Base-by-base conservation (phyloP, 2,888 invertebrate genomes). In the Catocala fraxini region DNA sequence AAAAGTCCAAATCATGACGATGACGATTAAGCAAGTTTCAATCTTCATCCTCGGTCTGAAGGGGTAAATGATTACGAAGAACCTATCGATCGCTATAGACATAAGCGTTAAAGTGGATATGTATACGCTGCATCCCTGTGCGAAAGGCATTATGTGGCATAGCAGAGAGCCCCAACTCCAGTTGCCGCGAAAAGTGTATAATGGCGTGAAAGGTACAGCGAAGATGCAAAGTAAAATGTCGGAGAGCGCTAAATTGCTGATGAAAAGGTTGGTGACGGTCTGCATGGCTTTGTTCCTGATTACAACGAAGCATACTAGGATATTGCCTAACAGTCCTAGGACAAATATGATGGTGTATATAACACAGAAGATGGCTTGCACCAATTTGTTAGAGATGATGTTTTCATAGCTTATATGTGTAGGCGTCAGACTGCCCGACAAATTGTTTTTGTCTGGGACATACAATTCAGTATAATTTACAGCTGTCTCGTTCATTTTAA, bases 261-360 rank as follows among this genome's bases (percentile, higher is more conserved):
- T 99, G 92, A 99, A 99, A 56, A 99, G 96, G 88, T 99, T 99
- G 4, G 99, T 99, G 43, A 99, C 99, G 0, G 99, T 99, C 86
- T 99, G 99, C 99, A 99, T 99, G 35, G 98, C 97, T 75, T 97
- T 97, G 90, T 99, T 99, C 39, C 98, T 95, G 42, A 97, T 95
- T 6, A 99, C 99, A 12, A 99, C 99, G 85, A 97, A 99, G 83
- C 98, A 98, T 25, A 99, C 99, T 13, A 99, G 93, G 0, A 97
- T 95, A 89, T 99, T 99, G 0, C 99, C 99, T 76, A 97, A 96
- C 0, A 98, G 94, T 3, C 99, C 99, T 48, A 98, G 94, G 0
- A 98, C 95, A 86, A 99, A 99, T 70, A 99, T 98, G 11, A 96
- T 94, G 6, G 96, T 96, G 90, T 99, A 99, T 65, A 98, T 82